Conservation (phyloP, 2,113 vertebrate genomes). For the Hyperopisus bebe region DNA sequence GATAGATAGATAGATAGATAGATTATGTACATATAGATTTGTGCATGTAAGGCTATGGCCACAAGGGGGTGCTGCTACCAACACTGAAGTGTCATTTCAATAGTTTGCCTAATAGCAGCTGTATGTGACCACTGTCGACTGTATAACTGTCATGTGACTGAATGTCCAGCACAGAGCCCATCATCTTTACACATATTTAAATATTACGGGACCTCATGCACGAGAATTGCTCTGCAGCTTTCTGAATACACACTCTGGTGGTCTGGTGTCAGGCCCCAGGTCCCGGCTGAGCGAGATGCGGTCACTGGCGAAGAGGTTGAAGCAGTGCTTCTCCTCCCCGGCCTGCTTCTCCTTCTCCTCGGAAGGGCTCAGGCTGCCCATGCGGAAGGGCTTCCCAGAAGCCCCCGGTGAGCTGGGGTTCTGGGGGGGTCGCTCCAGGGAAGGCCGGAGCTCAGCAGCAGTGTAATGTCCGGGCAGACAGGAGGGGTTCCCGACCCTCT, state of each 20-base stretch:
- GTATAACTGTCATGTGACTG: not conserved
- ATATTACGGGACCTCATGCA: not conserved
- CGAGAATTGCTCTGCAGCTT: not conserved
- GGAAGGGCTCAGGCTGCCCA: slow-evolving; percentile 65
- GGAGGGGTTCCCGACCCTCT: slow-evolving; percentile 46
- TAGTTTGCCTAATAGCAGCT: not conserved
- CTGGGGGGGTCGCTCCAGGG: slow-evolving; percentile 77
- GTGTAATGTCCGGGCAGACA: slow-evolving; percentile 86
- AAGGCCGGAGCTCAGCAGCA: slow-evolving; percentile 74
- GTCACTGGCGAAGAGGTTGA: slow-evolving; percentile 92
- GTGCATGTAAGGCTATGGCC: not conserved
- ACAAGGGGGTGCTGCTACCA: not conserved
- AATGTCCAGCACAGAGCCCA: not conserved
- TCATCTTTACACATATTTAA: not conserved
- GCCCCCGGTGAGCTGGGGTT: slow-evolving; percentile 81
- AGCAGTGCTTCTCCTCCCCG: slow-evolving; percentile 91
- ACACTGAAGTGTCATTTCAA: not conserved
- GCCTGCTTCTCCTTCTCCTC: slow-evolving; percentile 84
- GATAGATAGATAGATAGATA: too few relatives aligned
- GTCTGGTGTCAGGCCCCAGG: slow-evolving; percentile 91
- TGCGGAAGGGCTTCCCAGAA: slow-evolving; percentile 80
- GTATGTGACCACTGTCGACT: not conserved
- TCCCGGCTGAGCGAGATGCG: slow-evolving; percentile 91
- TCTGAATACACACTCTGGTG: slow-evolving; percentile 82
- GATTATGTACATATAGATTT: too few relatives aligned